These are phyloP conservation scores for Parascotia fuliginaria DNA, from an alignment of 2,888 invertebrate species.

Conservation along the genomic window DNA sequence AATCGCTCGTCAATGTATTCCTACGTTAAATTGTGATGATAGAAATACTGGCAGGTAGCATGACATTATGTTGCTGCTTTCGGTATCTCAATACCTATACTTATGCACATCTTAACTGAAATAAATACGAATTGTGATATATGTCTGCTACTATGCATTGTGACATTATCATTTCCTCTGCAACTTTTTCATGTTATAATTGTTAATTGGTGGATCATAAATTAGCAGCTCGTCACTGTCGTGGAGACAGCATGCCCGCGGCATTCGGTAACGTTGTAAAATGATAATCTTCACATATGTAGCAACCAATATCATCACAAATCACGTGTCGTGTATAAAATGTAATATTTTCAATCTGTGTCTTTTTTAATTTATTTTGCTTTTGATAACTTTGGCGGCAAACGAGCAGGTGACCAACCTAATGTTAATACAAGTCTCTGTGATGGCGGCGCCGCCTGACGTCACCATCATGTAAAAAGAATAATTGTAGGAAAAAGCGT, in stretches of 20 bases:
- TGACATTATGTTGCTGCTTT: no score
- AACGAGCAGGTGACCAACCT: no score
- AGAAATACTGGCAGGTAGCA: constrained; percentile 15
- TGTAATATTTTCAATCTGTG: constrained; percentile 14
- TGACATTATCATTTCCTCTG: constrained; percentile 22
- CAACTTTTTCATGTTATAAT: constrained; percentile 30
- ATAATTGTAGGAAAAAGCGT: no score
- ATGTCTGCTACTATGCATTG: constrained; percentile 33
- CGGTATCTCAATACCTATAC: no score
- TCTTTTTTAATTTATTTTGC: no score
- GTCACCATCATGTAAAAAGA: no score
- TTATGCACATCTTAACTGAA: no score
- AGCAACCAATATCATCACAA: constrained; percentile 34
- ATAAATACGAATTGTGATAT: no score
- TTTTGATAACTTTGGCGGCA: no score
- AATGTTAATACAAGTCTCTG: no score
- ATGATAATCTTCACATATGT: constrained; percentile 29
- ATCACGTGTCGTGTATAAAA: constrained; percentile 31
- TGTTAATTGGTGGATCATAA: constrained; percentile 38
- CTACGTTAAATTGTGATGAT: constrained; percentile 14
- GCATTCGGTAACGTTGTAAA: constrained; percentile 23
- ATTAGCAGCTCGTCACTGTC: constrained; percentile 28
- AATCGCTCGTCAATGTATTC: constrained; percentile 15
- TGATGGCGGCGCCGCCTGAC: no score
- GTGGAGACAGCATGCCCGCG: constrained; percentile 21